A percentile compares a stretch with the other conserved stretches of the same genome.
phyloP scores from a whole-genome alignment of 2,113 vertebrate genomes.

The Chaetura pelagica region DNA sequence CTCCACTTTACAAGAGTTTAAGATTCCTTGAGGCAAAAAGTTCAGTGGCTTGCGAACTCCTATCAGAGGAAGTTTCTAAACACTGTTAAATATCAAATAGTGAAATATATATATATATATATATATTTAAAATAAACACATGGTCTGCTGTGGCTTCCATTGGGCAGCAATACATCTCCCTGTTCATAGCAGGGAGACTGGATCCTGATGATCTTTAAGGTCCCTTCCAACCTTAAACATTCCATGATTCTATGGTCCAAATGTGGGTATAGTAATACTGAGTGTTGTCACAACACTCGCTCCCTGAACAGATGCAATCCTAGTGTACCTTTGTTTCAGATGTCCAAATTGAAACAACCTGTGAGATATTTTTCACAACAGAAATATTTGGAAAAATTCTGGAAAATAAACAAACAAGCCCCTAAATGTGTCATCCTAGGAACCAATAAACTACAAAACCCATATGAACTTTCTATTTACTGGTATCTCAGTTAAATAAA shows the following conservation, averaged over 20 bases:
- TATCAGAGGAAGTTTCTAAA: neutral
- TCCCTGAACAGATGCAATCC: neutral
- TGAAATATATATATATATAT: neutral
- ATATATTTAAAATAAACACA: neutral
- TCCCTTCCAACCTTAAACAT: too few species aligned
- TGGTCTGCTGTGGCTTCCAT: neutral
- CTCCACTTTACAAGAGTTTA: neutral
- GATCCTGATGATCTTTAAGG: too few species aligned
- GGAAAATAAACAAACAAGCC: neutral
- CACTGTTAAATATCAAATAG: neutral
- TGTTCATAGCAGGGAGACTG: too few species aligned
- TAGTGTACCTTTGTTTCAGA: neutral
- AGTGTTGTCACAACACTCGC: neutral
- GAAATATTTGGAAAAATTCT: neutral
- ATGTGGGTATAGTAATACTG: fast-evolving
- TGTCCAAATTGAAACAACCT: neutral
- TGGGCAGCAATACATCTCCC: neutral
- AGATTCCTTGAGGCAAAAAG: neutral
- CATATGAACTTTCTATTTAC: neutral
- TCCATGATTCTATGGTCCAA: neutral
- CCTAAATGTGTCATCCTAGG: neutral
- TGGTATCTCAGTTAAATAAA: neutral
- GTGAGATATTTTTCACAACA: neutral
- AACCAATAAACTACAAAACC: neutral
- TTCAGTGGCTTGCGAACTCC: neutral